Evolutionary conservation across 2,888 invertebrate species (phyloP), one percentile per base, ranked within the genome.

Genomic region (Eupithecia insigniata): DNA sequence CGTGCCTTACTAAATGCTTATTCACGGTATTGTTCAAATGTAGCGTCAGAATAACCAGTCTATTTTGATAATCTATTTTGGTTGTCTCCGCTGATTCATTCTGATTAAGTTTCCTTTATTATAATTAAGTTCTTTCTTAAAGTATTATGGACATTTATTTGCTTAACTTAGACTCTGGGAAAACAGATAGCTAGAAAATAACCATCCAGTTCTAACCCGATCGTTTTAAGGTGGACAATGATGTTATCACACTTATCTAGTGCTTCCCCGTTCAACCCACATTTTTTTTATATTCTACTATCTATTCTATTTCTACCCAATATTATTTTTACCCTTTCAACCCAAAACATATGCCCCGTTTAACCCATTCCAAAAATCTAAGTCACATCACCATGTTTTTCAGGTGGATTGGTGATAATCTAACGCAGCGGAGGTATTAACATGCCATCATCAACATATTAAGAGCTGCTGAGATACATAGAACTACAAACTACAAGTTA

Each of bases 1-100:
- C 89, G 87, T 89, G 88, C 84, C 84, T 82, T 83, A 86, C 84
- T 84, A 81, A 87, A 88, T 84, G 87, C 85, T 87, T 84, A 86
- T 86, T 88, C 86, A 84, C 84, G 79, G 85, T 85, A 85, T 86
- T 86, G 89, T 86, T 85, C 73, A 75, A 78, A 78, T 46, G 84
- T 88, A 89, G 79, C 73, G 88, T 79, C 67, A 67, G 83, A 65
- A 69, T 46, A 74, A 39, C 7, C 12, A 36, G 14, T 26, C 34
- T 62, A 28, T 18, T 22, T 46, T 46, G n/a, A 10, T 12, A 22
- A 12, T 61, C 60, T 30, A 28, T 28, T 61, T 61, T 32, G 10
- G 18, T n/a, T 61, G 10, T 18, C 32, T n/a, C 4, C 12, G 10
- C 10, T n/a, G n/a, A 61, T 60, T 22, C 22, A 58, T 28, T 58